Evolutionary conservation across 2,888 invertebrate species (phyloP).

Genomic region (Leptopilina syphax): DNA sequence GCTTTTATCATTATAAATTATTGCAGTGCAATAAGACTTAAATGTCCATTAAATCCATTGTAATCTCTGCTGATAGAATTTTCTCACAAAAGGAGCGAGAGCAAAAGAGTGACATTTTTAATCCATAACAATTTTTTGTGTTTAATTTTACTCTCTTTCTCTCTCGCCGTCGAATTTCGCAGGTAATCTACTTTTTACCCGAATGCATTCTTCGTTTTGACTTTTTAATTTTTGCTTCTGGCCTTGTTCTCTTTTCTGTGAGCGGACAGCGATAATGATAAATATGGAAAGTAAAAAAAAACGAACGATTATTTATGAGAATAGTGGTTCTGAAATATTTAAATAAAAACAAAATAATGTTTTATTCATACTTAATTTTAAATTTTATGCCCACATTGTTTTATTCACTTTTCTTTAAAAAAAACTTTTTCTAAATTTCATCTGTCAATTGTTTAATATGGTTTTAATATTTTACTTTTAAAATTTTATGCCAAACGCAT

Average conservation of each 20-base stretch:
- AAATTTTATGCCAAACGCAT: too few relatives aligned
- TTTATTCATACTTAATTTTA: neutral
- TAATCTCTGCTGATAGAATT: neutral
- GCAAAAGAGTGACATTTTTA: slow-evolving; percentile 2
- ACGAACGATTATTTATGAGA: slow-evolving; percentile 17
- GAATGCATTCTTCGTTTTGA: slow-evolving; percentile 9
- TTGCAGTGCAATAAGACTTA: slow-evolving; percentile 3
- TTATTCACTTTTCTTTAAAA: too few relatives aligned
- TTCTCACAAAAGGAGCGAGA: neutral
- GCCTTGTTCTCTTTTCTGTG: neutral
- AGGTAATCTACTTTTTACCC: slow-evolving; percentile 9
- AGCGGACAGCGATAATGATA: slow-evolving; percentile 20
- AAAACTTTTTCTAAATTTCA: too few relatives aligned
- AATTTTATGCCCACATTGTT: too few relatives aligned
- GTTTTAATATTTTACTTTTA: too few relatives aligned
- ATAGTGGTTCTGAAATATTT: neutral
- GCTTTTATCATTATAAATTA: neutral
- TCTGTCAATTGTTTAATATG: too few relatives aligned
- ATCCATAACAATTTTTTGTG: neutral
- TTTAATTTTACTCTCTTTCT: slow-evolving; percentile 19
- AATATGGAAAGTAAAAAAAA: slow-evolving; percentile 26
- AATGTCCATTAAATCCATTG: neutral
- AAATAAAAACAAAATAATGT: neutral
- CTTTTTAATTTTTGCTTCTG: slow-evolving; percentile 24
- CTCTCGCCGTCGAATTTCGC: neutral